phyloP scores from a whole-genome alignment of 2,113 vertebrate species.

The Labrus mixtus region DNA sequence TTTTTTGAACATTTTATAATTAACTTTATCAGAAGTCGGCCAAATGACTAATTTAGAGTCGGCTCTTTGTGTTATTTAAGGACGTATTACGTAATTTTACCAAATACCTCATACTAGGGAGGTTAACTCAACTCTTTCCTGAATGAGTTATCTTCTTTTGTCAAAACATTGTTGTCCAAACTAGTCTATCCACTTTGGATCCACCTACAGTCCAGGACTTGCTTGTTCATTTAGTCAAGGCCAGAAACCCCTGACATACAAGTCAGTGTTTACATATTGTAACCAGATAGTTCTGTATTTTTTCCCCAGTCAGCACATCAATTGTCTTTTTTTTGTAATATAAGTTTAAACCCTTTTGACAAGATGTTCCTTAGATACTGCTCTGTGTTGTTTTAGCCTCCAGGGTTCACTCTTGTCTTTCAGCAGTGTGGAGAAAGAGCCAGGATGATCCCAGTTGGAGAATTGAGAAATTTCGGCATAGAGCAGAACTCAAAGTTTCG shows the following conservation, averaged over 20 bases:
- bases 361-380: constrained; percentile 30
- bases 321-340: constrained; percentile 20
- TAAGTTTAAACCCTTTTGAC: constrained; percentile 40
- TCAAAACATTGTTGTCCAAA: constrained; percentile 59
- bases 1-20: background rate
- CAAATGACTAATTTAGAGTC: too few species aligned
- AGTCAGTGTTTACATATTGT: background rate
- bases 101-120: too few species aligned
- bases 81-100: background rate
- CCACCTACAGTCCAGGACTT: background rate
- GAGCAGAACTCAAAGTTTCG: constrained; percentile 87
- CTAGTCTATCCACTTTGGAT: constrained; percentile 57
- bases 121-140: background rate
- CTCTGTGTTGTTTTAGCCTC: constrained; percentile 26
- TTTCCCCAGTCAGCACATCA: background rate
- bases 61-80: background rate
- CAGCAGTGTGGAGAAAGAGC: constrained; percentile 52
- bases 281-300: background rate
- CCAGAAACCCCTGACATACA: background rate
- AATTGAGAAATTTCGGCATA: constrained; percentile 86
- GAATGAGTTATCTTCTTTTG: background rate
- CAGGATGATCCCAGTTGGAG: constrained; percentile 91
- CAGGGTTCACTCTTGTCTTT: constrained; percentile 12
- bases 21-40: background rate
- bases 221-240: background rate